Evolutionary conservation across 1,140 invertebrate species (phyloP).

Genomic region (Acromyrmex heyeri): DNA sequence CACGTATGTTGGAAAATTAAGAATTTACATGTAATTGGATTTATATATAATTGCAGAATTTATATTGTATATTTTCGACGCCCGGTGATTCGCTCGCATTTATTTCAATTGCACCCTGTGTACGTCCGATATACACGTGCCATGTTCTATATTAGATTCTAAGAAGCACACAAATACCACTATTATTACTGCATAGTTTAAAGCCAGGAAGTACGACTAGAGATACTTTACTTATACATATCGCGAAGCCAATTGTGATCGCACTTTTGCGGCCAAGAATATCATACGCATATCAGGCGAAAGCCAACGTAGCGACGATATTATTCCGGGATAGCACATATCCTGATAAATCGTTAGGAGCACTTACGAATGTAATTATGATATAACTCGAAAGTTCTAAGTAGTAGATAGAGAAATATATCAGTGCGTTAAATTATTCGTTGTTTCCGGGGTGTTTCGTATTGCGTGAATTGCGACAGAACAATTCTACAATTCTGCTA

Average conservation of each 20-base stretch:
- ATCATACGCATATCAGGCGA: constrained; percentile 83
- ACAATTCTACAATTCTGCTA: not conserved
- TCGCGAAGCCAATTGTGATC: constrained; percentile 80
- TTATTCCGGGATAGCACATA: constrained; percentile 58
- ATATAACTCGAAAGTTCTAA: constrained; percentile 51
- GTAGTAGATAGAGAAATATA: constrained; percentile 53
- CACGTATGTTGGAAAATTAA: not conserved
- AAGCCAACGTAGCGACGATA: constrained; percentile 74
- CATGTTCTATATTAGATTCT: constrained; percentile 70
- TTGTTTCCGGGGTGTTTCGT: constrained; percentile 40
- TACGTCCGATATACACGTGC: constrained; percentile 24
- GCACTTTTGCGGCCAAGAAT: constrained; percentile 83
- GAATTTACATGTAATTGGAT: too few relatives aligned
- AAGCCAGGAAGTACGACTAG: constrained; percentile 42
- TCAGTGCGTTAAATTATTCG: constrained; percentile 31
- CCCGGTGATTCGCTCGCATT: not conserved
- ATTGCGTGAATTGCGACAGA: constrained; percentile 31
- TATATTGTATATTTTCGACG: constrained; percentile 8
- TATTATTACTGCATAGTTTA: constrained; percentile 65
- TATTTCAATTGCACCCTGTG: constrained; percentile 18
- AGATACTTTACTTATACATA: constrained; percentile 70
- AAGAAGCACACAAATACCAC: constrained; percentile 52
- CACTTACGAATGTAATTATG: constrained; percentile 54
- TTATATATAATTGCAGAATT: constrained; percentile 21
- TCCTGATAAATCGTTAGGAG: constrained; percentile 58